Evolutionary conservation across 2,113 vertebrate species (phyloP).

Genomic region (Trematomus loennbergii): DNA sequence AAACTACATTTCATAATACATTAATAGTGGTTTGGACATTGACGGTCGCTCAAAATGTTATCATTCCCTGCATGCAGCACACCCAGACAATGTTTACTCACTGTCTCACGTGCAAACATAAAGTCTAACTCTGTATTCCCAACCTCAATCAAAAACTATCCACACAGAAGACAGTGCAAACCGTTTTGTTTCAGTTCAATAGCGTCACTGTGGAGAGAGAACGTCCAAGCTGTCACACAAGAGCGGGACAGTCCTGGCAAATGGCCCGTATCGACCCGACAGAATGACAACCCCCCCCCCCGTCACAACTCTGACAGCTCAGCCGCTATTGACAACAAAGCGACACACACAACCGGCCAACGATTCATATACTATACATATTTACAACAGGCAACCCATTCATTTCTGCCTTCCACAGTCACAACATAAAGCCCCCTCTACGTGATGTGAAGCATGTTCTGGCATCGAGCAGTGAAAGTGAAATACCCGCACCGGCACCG

Average conservation of each 20-base stretch:
- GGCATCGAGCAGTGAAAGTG: slow-evolving; percentile 16
- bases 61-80: neutral
- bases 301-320: slow-evolving; percentile 25
- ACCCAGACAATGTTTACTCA: neutral
- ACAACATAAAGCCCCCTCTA: neutral
- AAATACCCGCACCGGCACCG: neutral
- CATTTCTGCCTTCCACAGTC: no score
- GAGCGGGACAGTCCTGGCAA: slow-evolving; percentile 27
- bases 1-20: neutral
- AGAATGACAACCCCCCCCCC: slow-evolving; percentile 20
- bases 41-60: no score
- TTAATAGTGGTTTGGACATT: neutral
- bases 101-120: neutral
- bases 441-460: slow-evolving; percentile 2
- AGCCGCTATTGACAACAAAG: neutral
- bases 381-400: neutral
- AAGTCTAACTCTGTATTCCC: neutral
- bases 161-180: neutral
- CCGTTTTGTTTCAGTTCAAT: neutral
- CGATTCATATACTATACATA: fast-evolving
- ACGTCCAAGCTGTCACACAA: slow-evolving; percentile 19
- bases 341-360: neutral
- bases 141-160: neutral
- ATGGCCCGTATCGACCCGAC: slow-evolving; percentile 25
- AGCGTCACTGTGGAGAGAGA: neutral